Evolutionary conservation across 2,797 vertebrate species (phyloP).

Genomic region (Sebastes diaconus): DNA sequence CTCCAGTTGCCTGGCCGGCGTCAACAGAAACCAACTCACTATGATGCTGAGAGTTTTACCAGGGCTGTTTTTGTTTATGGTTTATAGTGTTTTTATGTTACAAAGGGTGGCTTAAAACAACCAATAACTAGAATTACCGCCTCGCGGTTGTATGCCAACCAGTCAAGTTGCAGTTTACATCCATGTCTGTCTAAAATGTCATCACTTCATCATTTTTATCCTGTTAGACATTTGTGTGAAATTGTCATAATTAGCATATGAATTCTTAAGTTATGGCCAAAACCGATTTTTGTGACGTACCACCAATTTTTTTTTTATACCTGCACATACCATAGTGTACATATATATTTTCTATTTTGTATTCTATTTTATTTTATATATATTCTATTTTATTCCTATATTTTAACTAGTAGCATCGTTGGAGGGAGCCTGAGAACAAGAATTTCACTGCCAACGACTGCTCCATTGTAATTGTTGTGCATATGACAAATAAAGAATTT

Average conservation of each 20-base stretch:
- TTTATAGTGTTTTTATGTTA: neutral
- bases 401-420: neutral
- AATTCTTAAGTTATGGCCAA: too few species aligned
- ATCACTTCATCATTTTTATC: too few species aligned
- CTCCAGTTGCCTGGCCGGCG: constrained; percentile 9
- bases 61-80: constrained; percentile 20
- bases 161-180: too few species aligned
- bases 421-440: neutral
- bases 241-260: too few species aligned
- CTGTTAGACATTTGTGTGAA: too few species aligned
- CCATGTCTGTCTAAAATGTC: too few species aligned
- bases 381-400: neutral
- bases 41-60: neutral
- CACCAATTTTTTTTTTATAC: neutral
- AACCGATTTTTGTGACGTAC: too few species aligned
- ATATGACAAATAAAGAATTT: neutral
- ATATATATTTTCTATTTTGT: neutral
- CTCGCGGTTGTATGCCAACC: too few species aligned
- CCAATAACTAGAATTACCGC: neutral
- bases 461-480: neutral
- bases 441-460: neutral
- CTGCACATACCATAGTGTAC: neutral
- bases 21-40: constrained; percentile 30
- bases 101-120: neutral
- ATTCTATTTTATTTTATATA: neutral